Percentiles rank a stretch among this genome's conserved stretches.
phyloP scores from a whole-genome alignment of 92 coral and sea anemone genomes.

The Epizoanthus illoricatus region DNA sequence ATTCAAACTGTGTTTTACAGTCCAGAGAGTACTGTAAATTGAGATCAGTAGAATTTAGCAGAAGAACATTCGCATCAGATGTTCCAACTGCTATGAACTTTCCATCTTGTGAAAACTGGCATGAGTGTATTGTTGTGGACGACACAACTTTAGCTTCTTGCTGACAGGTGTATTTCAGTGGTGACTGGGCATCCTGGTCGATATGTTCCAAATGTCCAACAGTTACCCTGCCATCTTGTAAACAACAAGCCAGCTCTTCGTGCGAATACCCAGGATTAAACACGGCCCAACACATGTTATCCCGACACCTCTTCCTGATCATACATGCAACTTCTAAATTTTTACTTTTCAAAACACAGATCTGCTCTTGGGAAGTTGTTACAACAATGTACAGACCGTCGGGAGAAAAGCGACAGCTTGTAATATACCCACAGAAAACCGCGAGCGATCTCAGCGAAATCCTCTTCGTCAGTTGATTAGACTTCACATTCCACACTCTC shows the following conservation, averaged over 20 bases:
- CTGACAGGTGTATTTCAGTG: slow-evolving; percentile 64
- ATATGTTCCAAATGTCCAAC: slow-evolving; percentile 59
- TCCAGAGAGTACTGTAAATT: slow-evolving; percentile 51
- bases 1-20: slow-evolving; percentile 60
- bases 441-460: slow-evolving; percentile 78
- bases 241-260: slow-evolving; percentile 76
- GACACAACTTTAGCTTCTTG: slow-evolving; percentile 70
- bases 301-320: slow-evolving; percentile 76
- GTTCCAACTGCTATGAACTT: slow-evolving; percentile 71
- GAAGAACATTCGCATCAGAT: slow-evolving; percentile 72
- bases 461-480: slow-evolving; percentile 74
- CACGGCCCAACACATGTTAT: slow-evolving; percentile 87
- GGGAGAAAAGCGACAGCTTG: slow-evolving; percentile 87
- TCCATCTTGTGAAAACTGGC: slow-evolving; percentile 82
- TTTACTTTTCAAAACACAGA: slow-evolving; percentile 73
- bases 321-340: slow-evolving; percentile 78
- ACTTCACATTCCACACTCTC: slow-evolving; percentile 85
- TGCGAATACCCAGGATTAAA: slow-evolving; percentile 68
- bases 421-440: slow-evolving; percentile 90
- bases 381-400: slow-evolving; percentile 82
- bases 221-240: slow-evolving; percentile 85
- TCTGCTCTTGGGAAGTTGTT: slow-evolving; percentile 84
- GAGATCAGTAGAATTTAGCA: slow-evolving; percentile 54
- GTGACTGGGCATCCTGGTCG: slow-evolving; percentile 48
- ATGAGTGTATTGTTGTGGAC: slow-evolving; percentile 66